These are phyloP conservation scores for Clitarchus hookeri DNA, from an alignment of 2,888 invertebrate genomes.

Conservation along the genomic window DNA sequence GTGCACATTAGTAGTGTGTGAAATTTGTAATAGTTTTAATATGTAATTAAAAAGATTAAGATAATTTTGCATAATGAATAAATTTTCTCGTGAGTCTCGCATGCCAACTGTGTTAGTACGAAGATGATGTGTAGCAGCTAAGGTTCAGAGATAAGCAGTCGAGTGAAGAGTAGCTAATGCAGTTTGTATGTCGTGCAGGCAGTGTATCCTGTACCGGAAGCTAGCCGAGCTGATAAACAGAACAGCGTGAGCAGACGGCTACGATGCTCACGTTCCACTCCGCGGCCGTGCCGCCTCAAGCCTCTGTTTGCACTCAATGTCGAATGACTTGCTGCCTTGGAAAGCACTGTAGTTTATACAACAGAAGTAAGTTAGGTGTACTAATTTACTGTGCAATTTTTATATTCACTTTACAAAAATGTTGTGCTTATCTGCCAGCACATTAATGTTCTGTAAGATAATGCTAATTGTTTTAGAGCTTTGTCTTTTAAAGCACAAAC, in stretches of 20 bases:
- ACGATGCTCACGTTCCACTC: neutral
- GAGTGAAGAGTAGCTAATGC: neutral
- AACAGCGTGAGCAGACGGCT: constrained; percentile 33
- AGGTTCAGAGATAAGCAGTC: neutral
- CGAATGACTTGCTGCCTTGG: neutral
- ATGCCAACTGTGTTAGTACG: no score
- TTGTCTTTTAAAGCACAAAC: no score
- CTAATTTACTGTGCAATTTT: neutral
- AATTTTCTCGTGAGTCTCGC: no score
- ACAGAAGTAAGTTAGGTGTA: neutral
- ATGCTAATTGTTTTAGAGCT: no score
- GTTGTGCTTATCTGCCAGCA: no score
- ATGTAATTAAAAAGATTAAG: no score
- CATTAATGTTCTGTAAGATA: no score
- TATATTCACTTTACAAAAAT: no score
- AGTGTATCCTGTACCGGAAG: constrained; percentile 70
- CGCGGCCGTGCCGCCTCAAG: neutral
- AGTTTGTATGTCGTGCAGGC: constrained; percentile 50
- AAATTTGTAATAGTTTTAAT: no score
- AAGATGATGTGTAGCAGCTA: no score
- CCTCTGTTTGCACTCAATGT: neutral
- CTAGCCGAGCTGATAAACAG: constrained; percentile 64
- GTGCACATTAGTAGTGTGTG: no score
- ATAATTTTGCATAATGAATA: no score
- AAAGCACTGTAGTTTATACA: neutral